Conservation (phyloP, 2,797 vertebrate genomes). For the Glossophaga mutica region DNA sequence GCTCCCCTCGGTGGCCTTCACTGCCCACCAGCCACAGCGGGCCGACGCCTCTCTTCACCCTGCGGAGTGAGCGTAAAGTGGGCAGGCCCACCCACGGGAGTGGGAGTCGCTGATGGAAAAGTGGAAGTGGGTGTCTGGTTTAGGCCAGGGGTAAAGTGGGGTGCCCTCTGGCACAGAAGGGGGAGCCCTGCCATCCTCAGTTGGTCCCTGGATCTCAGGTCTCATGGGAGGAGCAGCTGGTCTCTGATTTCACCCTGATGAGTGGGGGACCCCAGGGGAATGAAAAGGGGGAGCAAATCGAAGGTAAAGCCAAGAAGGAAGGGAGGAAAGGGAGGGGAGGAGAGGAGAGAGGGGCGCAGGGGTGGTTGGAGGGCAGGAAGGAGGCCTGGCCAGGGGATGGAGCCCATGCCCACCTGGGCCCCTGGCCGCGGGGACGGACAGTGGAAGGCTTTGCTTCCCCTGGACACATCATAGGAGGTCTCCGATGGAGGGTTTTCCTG, state of each 20-base stretch:
- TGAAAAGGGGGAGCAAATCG: background rate
- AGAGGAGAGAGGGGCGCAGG: background rate
- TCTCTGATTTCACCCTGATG: background rate
- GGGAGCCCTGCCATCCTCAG: background rate
- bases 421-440: background rate
- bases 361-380: background rate
- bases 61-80: fast-evolving
- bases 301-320: background rate
- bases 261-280: background rate
- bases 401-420: background rate
- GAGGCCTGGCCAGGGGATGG: background rate
- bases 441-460: background rate
- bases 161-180: too few species aligned
- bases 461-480: background rate
- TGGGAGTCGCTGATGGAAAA: background rate
- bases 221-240: background rate
- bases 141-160: background rate
- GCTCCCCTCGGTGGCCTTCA: background rate
- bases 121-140: background rate
- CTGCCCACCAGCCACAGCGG: background rate
- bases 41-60: background rate
- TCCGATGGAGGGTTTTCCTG: background rate
- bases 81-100: background rate
- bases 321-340: background rate
- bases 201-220: background rate